These are phyloP conservation scores for Drosophila baimaii DNA, from an alignment of 1,140 invertebrate species.

Conservation along the genomic window DNA sequence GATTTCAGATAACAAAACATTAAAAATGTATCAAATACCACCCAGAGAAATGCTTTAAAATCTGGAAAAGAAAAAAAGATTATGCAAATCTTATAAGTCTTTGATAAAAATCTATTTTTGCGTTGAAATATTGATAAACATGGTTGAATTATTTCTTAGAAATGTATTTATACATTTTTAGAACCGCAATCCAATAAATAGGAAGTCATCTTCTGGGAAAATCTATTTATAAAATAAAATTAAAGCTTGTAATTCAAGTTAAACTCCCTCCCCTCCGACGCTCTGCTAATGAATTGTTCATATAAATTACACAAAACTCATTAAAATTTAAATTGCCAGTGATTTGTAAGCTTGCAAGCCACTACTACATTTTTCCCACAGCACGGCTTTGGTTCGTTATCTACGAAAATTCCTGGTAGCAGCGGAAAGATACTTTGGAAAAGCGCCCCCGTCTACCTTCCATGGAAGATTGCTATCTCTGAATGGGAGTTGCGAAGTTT, in stretches of 20 bases:
- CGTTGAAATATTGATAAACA: background rate
- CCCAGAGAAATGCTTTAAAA: background rate
- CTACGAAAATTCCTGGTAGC: conserved; percentile 20
- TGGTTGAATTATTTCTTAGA: no score
- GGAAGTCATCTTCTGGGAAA: background rate
- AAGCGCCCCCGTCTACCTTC: background rate
- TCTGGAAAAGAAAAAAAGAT: background rate
- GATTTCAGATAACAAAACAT: background rate
- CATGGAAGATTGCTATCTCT: conserved; percentile 34
- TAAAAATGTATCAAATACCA: background rate
- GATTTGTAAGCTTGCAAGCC: conserved; percentile 13
- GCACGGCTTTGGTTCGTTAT: background rate
- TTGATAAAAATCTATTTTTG: background rate
- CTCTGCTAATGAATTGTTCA: background rate
- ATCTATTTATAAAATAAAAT: background rate
- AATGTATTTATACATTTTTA: background rate
- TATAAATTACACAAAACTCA: conserved; percentile 1
- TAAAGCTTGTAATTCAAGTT: background rate
- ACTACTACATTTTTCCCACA: conserved; percentile 28
- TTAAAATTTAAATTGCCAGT: conserved; percentile 32
- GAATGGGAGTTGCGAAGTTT: conserved; percentile 44
- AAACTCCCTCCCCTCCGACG: background rate
- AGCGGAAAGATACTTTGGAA: conserved; percentile 25
- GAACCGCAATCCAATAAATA: background rate
- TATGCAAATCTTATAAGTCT: background rate